phyloP scores from a whole-genome alignment of 1,140 invertebrate genomes.

The Ooceraea biroi region DNA sequence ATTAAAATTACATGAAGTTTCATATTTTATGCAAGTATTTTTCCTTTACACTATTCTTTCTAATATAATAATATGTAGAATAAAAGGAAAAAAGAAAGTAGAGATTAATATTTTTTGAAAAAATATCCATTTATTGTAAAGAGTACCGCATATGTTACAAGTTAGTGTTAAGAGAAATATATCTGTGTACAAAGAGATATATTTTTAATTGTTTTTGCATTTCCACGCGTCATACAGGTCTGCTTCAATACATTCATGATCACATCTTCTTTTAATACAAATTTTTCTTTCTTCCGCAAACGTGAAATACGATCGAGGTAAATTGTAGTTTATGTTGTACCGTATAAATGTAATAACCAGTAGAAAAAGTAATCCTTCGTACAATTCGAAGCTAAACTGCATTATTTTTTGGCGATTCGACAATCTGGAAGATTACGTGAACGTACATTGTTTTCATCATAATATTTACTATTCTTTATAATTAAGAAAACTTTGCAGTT shows the following conservation, averaged over 20 bases:
- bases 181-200: not conserved
- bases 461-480: slow-evolving; percentile 80
- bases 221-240: slow-evolving; percentile 26
- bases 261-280: not conserved
- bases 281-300: not conserved
- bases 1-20: slow-evolving; percentile 32
- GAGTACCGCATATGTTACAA: slow-evolving; percentile 1
- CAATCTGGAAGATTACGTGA: slow-evolving; percentile 24
- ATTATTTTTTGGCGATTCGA: not conserved
- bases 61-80: not conserved
- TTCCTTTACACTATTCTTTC: not conserved
- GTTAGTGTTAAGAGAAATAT: slow-evolving; percentile 28
- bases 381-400: not conserved
- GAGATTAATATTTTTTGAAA: not conserved
- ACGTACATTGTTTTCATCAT: not conserved
- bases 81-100: not conserved
- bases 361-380: not conserved
- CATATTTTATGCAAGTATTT: not conserved
- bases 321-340: not conserved
- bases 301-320: slow-evolving; percentile 15
- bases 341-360: not conserved
- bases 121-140: slow-evolving; percentile 53
- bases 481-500: slow-evolving; percentile 79
- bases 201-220: not conserved
- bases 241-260: slow-evolving; percentile 6